These are phyloP conservation scores for Mandrillus leucophaeus DNA, from an alignment of 2,113 vertebrate species.

Conservation along the genomic window DNA sequence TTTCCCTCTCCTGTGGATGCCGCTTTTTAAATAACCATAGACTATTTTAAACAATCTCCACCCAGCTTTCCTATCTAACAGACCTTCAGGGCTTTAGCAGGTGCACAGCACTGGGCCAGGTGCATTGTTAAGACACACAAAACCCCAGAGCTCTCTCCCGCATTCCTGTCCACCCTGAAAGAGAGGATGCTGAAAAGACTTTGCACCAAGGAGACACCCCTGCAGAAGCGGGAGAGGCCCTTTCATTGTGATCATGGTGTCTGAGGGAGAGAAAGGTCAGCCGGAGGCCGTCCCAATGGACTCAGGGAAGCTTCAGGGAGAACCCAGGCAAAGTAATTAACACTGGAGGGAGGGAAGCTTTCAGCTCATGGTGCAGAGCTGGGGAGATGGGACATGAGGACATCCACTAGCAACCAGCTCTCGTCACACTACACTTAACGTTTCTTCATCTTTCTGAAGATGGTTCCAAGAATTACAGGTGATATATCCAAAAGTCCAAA, in stretches of 20 bases:
- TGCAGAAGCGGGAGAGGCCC: neutral
- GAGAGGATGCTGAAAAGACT: constrained; percentile 56
- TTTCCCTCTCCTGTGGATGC: neutral
- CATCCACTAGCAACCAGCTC: neutral
- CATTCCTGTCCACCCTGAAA: constrained; percentile 49
- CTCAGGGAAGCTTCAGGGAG: constrained; percentile 12
- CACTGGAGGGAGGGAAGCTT: neutral
- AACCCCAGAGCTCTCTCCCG: neutral
- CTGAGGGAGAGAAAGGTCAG: constrained; percentile 66
- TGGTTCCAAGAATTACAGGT: neutral
- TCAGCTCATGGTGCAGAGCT: neutral
- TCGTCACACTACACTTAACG: neutral
- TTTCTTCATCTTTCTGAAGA: neutral
- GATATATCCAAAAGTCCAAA: neutral
- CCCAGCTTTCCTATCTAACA: neutral
- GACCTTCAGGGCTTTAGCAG: constrained; percentile 38
- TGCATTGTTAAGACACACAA: constrained; percentile 42
- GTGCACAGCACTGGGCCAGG: constrained; percentile 54
- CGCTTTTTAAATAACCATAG: constrained; percentile 48
- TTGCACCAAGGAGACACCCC: constrained; percentile 48
- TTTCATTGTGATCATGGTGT: constrained; percentile 44
- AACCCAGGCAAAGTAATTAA: constrained; percentile 38
- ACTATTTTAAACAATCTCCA: constrained; percentile 31
- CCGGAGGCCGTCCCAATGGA: constrained; percentile 30
- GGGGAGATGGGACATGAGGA: rapidly evolving